phyloP scores from a whole-genome alignment of 2,113 vertebrate species.

The Ranitomeya imitator region DNA sequence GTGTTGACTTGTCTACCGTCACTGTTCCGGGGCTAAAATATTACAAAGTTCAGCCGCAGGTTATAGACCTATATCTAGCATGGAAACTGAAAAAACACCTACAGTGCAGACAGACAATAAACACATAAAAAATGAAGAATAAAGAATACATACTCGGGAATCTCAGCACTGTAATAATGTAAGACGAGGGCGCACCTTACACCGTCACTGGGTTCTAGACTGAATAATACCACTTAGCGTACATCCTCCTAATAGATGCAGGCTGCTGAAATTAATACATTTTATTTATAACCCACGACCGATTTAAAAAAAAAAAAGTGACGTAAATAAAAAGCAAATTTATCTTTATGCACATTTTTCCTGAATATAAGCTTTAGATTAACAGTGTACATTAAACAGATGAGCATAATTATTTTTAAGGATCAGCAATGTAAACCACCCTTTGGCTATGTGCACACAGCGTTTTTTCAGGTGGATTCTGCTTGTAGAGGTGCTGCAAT shows the following conservation, averaged over 20 bases:
- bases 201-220: too few relatives aligned
- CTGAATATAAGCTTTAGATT: neutral
- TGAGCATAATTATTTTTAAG: too few relatives aligned
- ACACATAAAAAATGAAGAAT: conserved; percentile 25
- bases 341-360: neutral
- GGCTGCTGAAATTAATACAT: neutral
- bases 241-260: neutral
- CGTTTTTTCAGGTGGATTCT: too few relatives aligned
- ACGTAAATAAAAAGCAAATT: neutral
- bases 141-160: neutral
- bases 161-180: neutral
- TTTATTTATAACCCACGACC: conserved; percentile 11
- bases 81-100: conserved; percentile 60
- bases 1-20: conserved; percentile 69
- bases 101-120: conserved; percentile 53
- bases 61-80: conserved; percentile 68
- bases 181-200: neutral
- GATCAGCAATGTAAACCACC: too few relatives aligned
- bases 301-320: neutral
- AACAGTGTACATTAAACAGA: too few relatives aligned
- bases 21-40: conserved; percentile 70
- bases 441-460: too few relatives aligned
- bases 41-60: conserved; percentile 68
- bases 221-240: too few relatives aligned
- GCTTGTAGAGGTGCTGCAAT: too few relatives aligned